Evolutionary conservation across 2,888 invertebrate genomes (phyloP).

Genomic region (Adelognathus sp.): DNA sequence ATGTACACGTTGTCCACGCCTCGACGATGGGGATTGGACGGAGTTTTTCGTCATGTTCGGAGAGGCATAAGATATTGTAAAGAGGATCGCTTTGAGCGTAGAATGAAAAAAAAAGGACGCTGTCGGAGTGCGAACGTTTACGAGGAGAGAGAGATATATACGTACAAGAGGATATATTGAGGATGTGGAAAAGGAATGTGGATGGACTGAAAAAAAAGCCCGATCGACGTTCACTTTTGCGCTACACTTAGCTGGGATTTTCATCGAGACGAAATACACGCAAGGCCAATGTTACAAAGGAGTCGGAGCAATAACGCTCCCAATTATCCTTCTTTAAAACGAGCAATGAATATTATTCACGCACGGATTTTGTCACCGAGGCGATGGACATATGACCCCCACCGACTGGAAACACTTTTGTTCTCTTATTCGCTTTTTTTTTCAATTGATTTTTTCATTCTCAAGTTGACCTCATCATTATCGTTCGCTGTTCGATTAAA

Average conservation of each 20-base stretch:
- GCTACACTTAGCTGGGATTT: slow-evolving; percentile 63
- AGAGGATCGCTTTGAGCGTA: slow-evolving; percentile 65
- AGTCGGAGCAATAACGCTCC: slow-evolving; percentile 47
- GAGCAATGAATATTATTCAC: slow-evolving; percentile 37
- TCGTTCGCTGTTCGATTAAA: slow-evolving; percentile 12
- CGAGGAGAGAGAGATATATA: slow-evolving; percentile 63
- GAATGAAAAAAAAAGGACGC: slow-evolving; percentile 15
- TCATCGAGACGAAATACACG: slow-evolving; percentile 60
- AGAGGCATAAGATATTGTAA: slow-evolving; percentile 74
- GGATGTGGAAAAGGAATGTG: slow-evolving; percentile 70
- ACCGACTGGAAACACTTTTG: neutral
- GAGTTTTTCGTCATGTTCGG: slow-evolving; percentile 73
- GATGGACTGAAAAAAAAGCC: slow-evolving; percentile 42
- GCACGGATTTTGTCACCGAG: slow-evolving; percentile 44
- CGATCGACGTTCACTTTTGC: slow-evolving; percentile 46
- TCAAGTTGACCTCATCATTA: neutral
- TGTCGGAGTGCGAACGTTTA: slow-evolving; percentile 46
- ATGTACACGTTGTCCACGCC: slow-evolving; percentile 77
- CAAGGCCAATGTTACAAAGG: slow-evolving; percentile 56
- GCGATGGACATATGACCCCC: slow-evolving; percentile 31
- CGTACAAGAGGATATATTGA: slow-evolving; percentile 72
- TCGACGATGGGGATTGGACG: slow-evolving; percentile 72
- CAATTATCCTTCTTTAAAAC: slow-evolving; percentile 45
- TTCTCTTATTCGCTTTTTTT: neutral
- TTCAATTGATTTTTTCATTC: neutral